Base-by-base conservation (phyloP, 1,140 invertebrate genomes). In the Plodia interpunctella region DNA sequence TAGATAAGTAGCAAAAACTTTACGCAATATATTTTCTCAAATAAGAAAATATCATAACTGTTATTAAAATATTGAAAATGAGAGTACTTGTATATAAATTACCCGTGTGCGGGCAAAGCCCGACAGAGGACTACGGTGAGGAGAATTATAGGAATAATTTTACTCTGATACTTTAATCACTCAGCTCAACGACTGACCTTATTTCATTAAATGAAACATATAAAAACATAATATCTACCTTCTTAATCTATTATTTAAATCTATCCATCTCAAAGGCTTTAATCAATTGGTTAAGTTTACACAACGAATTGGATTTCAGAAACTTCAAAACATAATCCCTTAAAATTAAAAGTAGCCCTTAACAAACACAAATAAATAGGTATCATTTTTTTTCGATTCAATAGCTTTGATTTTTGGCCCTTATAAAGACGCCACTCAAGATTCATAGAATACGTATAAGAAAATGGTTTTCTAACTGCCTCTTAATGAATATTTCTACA, bases 341-440 rank as follows among this genome's bases (percentile, higher is more conserved):
- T n/a, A n/a, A 70, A 74, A 69, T 68, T 57, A 61, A 75, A 71
- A 70, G 67, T 71, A 73, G 69, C 65, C 63, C 63, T 55, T 25
- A 25, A 59, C 63, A 75, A 72, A 72, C 55, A 77, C 68, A 76
- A 75, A 72, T 66, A 68, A 76, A 79, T 69, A 65, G 63, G 67
- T 71, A 63, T 70, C 59, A 73, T 49, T 59, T 66, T 72, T 77
- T 77, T 80, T 71, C 72, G 69, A 66, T 71, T 68, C 69, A 63
- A 78, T 76, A 63, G 72, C 77, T 84, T 82, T 79, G 78, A 80
- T 82, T 70, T 79, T 72, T 55, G 67, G 71, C 65, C 75, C 68
- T 76, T 76, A 79, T 69, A 75, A 80, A 80, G 74, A 75, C 70
- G 69, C 55, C 65, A 78, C 65, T 80, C 71, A 76, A 72, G 62